phyloP scores from a whole-genome alignment of 2,888 invertebrate genomes.

The Caenorhabditis drosophilae region DNA sequence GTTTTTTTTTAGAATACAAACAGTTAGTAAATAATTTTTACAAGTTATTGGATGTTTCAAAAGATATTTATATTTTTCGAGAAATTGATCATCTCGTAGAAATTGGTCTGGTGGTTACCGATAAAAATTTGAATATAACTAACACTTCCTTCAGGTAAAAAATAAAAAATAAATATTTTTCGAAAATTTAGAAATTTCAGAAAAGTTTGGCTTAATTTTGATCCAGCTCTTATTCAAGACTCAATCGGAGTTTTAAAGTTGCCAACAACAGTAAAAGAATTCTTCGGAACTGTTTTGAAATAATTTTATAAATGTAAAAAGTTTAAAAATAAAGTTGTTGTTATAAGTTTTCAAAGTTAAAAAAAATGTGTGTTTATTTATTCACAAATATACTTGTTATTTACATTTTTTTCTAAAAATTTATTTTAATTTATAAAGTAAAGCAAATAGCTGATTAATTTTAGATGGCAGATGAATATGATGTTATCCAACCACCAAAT shows the following conservation, averaged over 20 bases:
- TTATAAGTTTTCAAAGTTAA: neutral
- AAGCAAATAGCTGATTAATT: too few species aligned
- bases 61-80: slow-evolving; percentile 27
- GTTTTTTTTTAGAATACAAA: slow-evolving; percentile 20
- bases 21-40: slow-evolving; percentile 16
- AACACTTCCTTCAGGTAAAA: slow-evolving; percentile 29
- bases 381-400: too few species aligned
- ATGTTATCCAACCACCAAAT: slow-evolving; percentile 42
- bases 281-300: slow-evolving; percentile 9
- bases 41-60: slow-evolving; percentile 9
- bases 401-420: neutral
- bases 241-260: slow-evolving; percentile 10
- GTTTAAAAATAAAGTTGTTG: neutral
- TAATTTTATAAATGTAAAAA: slow-evolving; percentile 1
- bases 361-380: too few species aligned
- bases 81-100: slow-evolving; percentile 35
- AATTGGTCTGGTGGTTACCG: slow-evolving; percentile 23
- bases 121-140: slow-evolving; percentile 15
- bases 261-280: slow-evolving; percentile 10
- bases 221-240: slow-evolving; percentile 12
- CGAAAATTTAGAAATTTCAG: slow-evolving; percentile 7
- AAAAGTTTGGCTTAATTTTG: slow-evolving; percentile 27
- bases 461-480: slow-evolving; percentile 50
- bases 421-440: neutral
- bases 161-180: slow-evolving; percentile 1